Base-by-base conservation (phyloP, 2,113 vertebrate species). In the Pongo pygmaeus region DNA sequence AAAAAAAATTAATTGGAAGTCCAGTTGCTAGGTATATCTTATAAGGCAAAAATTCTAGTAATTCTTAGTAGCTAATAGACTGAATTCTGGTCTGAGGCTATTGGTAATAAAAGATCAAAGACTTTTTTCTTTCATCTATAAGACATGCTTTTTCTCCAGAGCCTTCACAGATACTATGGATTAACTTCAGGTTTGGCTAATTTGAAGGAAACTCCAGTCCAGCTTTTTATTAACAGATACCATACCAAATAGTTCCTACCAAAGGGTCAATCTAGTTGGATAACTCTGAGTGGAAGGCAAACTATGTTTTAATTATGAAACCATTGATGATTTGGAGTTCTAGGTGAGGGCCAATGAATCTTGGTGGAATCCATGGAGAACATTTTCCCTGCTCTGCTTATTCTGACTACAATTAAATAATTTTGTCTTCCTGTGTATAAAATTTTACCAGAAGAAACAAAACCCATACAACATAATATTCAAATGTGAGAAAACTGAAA, bases 211-310 rank as follows among this genome's bases (percentile, higher is more conserved):
- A 70, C 61, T 27, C 27, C 11, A 69, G 16, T 94, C 35, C 12
- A 92, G 18, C n/a, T 94, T 94, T 97, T 74, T 78, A 92, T 75
- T 67, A 89, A 75, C 13, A 83, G 16, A 50, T 75, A 35, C 48
- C 25, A 85, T 59, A 32, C 8, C 17, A 86, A 89, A 43, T 70
- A 77, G 64, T 81, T 57, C n/a, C 43, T 86, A 52, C n/a, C 17
- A 90, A 59, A 80, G 23, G 10, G 1, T 94, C 6, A 70, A 35
- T 38, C 35, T 59, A 79, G 35, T 74, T 75, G 64, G 27, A 81
- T 57, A 74, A 46, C 79, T 85, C 61, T 67, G 38, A 85, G 27
- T 25, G n/a, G 6, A 94, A 88, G 46, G 61, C 25, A 67, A 89
- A 14, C 9, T 80, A 2, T 96, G 30, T 93, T 93, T 93, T 74